phyloP scores from a whole-genome alignment of 2,888 invertebrate genomes.

The Coleophora flavipennella region DNA sequence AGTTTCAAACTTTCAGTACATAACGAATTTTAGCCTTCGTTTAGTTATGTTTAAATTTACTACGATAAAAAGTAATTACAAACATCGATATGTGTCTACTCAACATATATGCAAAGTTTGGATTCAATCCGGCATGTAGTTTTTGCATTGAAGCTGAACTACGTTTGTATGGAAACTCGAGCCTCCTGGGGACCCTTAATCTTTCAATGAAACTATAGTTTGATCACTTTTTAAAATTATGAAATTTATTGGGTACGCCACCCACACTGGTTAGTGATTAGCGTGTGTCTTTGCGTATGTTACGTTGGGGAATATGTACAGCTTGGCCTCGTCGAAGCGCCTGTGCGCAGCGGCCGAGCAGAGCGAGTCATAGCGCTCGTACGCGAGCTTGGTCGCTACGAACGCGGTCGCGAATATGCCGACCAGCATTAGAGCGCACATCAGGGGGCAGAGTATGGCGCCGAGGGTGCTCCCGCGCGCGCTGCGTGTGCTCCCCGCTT shows the following conservation, averaged over 20 bases:
- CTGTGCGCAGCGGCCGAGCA: conserved; percentile 19
- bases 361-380: conserved; percentile 46
- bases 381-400: conserved; percentile 40
- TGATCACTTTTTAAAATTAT: background rate
- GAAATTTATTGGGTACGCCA: background rate
- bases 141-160: too few species aligned
- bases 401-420: conserved; percentile 39
- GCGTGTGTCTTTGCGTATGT: conserved; percentile 12
- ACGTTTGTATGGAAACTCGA: too few species aligned
- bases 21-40: too few species aligned
- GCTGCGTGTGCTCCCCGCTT: conserved; percentile 31
- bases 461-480: conserved; percentile 33
- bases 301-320: conserved; percentile 17
- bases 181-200: too few species aligned
- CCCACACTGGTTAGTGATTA: conserved; percentile 4
- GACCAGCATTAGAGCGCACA: conserved; percentile 48
- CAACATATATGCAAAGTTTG: too few species aligned
- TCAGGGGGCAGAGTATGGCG: conserved; percentile 48
- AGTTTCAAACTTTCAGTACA: too few species aligned
- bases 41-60: too few species aligned
- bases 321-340: conserved; percentile 35
- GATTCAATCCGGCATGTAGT: too few species aligned
- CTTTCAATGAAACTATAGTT: too few species aligned
- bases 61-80: too few species aligned
- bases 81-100: too few species aligned